A percentile compares a stretch with the other conserved stretches of the same genome.
phyloP scores from a whole-genome alignment of 1,140 invertebrate genomes.

The Drosophila grimshawi region DNA sequence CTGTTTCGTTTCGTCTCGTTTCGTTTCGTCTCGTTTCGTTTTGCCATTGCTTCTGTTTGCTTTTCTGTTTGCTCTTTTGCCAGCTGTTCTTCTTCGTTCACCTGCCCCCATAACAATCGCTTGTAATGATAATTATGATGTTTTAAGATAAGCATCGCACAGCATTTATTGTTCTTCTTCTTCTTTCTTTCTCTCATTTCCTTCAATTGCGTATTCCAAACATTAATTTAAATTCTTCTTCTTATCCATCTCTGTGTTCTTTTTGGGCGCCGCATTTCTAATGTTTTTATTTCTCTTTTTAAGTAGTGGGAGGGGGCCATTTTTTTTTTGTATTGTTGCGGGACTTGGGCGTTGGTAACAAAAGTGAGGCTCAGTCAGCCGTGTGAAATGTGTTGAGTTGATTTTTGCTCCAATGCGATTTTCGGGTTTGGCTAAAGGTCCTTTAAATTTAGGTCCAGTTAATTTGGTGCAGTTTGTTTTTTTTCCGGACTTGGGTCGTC shows the following conservation, averaged over 20 bases:
- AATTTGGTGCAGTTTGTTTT: constrained; percentile 45
- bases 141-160: constrained; percentile 49
- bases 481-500: background rate
- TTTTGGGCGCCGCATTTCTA: background rate
- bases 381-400: constrained; percentile 69
- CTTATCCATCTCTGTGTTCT: constrained; percentile 19
- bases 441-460: constrained; percentile 54
- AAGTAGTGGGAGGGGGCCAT: background rate
- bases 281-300: constrained; percentile 9
- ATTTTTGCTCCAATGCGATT: constrained; percentile 62
- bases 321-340: background rate
- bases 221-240: constrained; percentile 52
- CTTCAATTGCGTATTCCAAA: constrained; percentile 36
- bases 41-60: background rate
- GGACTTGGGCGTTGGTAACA: constrained; percentile 22
- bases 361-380: constrained; percentile 69
- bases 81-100: constrained; percentile 58
- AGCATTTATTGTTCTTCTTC: constrained; percentile 32
- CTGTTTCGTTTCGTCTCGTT: constrained; percentile 28
- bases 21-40: constrained; percentile 4
- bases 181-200: constrained; percentile 8
- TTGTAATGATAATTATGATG: constrained; percentile 59
- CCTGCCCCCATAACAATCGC: constrained; percentile 37
- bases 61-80: constrained; percentile 20
- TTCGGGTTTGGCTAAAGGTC: constrained; percentile 38